These are phyloP conservation scores for Microplitis demolitor DNA, from an alignment of 1,140 invertebrate species.

Conservation along the genomic window DNA sequence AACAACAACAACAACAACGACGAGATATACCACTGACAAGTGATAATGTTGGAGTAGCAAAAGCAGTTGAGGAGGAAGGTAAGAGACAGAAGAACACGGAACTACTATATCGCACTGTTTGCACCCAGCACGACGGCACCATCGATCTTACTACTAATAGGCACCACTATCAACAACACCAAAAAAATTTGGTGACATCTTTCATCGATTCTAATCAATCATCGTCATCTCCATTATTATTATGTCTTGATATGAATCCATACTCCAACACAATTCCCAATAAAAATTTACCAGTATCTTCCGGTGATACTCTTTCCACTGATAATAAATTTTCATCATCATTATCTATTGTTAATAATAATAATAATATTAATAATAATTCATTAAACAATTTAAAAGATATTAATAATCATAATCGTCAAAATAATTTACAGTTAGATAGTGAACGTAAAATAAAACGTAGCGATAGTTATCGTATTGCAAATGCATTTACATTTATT, in stretches of 20 bases:
- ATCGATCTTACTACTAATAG: neutral
- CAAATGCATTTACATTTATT: conserved; percentile 72
- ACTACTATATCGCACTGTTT: conserved; percentile 43
- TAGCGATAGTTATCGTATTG: conserved; percentile 84
- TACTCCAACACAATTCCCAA: neutral
- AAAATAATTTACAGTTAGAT: conserved; percentile 22
- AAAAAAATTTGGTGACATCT: conserved; percentile 6
- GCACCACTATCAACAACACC: neutral
- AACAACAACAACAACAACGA: conserved; percentile 34
- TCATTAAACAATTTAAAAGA: neutral
- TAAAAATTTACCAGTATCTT: neutral
- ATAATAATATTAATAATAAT: neutral
- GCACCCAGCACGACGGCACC: conserved; percentile 32
- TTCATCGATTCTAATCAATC: neutral
- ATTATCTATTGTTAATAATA: too few species aligned
- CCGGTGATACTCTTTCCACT: neutral
- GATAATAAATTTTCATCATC: too few species aligned
- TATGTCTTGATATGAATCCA: too few species aligned
- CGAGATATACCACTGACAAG: conserved; percentile 14
- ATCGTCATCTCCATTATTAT: neutral
- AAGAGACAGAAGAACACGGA: conserved; percentile 64
- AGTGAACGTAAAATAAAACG: conserved; percentile 69
- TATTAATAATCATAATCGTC: too few species aligned
- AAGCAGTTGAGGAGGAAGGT: conserved; percentile 58
- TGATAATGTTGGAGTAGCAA: too few species aligned